Percentiles rank a stretch among this genome's conserved stretches.
Evolutionary conservation across 2,888 invertebrate species (phyloP).

Genomic region (Leptopilina syphax): DNA sequence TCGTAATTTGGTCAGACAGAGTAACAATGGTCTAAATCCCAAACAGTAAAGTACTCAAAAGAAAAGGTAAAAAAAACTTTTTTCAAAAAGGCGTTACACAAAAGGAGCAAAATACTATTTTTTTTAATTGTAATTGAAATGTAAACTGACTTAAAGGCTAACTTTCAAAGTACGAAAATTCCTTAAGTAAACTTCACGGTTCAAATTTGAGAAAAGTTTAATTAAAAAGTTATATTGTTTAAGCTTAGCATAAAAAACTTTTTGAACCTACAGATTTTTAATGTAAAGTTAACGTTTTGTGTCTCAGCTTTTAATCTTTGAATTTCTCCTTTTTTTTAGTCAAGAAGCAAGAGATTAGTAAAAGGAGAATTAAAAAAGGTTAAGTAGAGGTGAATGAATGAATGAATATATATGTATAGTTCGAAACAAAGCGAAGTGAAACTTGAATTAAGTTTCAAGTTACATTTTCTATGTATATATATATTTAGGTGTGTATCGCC

Average conservation of each 20-base stretch:
- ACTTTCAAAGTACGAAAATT: neutral
- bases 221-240: conserved; percentile 17
- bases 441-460: neutral
- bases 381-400: neutral
- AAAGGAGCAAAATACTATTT: neutral
- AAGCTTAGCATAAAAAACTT: conserved; percentile 7
- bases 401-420: conserved; percentile 9
- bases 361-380: neutral
- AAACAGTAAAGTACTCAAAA: too few species aligned
- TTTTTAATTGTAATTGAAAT: conserved; percentile 16
- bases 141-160: neutral
- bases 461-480: neutral
- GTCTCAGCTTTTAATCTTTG: neutral
- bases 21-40: too few species aligned
- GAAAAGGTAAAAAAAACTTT: too few species aligned
- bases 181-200: conserved; percentile 3
- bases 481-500: conserved; percentile 45
- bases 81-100: neutral
- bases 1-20: too few species aligned
- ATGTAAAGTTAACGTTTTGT: conserved; percentile 12
- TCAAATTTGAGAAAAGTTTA: conserved; percentile 13
- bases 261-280: neutral
- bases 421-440: neutral
- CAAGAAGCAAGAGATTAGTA: neutral
- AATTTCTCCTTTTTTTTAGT: neutral